phyloP scores from a whole-genome alignment of 2,888 invertebrate genomes.

The Campoplex nolae region DNA sequence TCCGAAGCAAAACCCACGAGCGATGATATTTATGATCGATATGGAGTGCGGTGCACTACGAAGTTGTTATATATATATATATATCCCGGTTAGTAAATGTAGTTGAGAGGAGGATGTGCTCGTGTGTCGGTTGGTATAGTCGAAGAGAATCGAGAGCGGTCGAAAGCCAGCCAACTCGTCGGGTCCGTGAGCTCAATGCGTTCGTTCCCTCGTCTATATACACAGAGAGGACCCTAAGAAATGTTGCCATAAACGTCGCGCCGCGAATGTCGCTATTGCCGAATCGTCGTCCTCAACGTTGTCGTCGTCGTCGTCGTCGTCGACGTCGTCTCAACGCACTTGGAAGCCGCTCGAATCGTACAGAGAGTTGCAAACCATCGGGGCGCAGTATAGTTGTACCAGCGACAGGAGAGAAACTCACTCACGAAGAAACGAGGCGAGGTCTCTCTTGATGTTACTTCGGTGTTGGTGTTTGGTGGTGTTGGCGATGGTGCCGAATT shows the following conservation, averaged over 20 bases:
- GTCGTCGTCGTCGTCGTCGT: conserved; percentile 49
- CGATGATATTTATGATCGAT: conserved; percentile 70
- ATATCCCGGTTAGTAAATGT: conserved; percentile 7
- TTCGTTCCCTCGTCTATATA: conserved; percentile 35
- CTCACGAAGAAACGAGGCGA: conserved; percentile 18
- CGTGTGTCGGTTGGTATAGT: conserved; percentile 14
- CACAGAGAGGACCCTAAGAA: conserved; percentile 71
- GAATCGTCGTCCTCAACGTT: conserved; percentile 70
- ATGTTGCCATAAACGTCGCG: conserved; percentile 78
- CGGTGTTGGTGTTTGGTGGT: conserved; percentile 12
- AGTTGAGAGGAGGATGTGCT: not conserved
- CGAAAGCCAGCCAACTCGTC: conserved; percentile 62
- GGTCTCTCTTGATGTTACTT: conserved; percentile 20
- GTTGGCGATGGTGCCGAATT: conserved; percentile 40
- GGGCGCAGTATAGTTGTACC: not conserved
- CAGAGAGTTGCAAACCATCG: conserved; percentile 48
- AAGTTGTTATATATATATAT: conserved; percentile 21
- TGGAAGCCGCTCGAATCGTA: conserved; percentile 54
- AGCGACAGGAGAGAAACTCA: conserved; percentile 46
- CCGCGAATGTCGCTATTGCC: conserved; percentile 74
- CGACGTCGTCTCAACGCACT: conserved; percentile 50
- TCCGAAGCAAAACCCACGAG: conserved; percentile 33
- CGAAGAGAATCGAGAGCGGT: conserved; percentile 52
- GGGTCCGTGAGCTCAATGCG: conserved; percentile 54
- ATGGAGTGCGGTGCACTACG: conserved; percentile 52